Conservation (phyloP, 2,797 vertebrate genomes). For the Percopsis omiscomaycus region DNA sequence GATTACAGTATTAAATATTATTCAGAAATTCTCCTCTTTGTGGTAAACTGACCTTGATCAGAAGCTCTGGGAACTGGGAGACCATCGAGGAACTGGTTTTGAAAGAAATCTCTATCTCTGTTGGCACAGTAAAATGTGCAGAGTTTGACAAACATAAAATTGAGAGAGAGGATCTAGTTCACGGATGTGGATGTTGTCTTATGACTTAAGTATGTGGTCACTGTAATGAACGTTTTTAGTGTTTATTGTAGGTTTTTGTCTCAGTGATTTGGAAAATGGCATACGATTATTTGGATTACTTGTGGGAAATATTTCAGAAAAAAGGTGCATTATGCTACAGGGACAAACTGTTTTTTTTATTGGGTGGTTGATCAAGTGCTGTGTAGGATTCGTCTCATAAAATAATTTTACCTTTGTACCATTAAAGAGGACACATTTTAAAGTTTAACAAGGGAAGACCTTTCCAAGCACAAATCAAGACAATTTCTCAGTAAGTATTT, state of each 20-base stretch:
- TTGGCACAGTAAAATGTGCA: background rate
- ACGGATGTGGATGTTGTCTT: slow-evolving; percentile 43
- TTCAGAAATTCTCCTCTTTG: slow-evolving; percentile 11
- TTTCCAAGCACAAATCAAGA: slow-evolving; percentile 46
- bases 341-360: slow-evolving; percentile 7
- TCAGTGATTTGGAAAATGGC: too few species aligned
- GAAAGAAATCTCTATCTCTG: slow-evolving; percentile 17
- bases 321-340: background rate
- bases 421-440: slow-evolving; percentile 26
- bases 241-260: too few species aligned
- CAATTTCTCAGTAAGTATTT: slow-evolving; percentile 59
- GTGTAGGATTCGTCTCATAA: slow-evolving; percentile 42
- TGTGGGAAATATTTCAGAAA: background rate
- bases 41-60: slow-evolving; percentile 12
- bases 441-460: slow-evolving; percentile 37
- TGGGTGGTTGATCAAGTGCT: slow-evolving; percentile 34
- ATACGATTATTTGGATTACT: background rate
- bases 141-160: slow-evolving; percentile 14
- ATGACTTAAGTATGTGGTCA: slow-evolving; percentile 53
- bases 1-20: slow-evolving; percentile 4
- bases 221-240: background rate
- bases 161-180: slow-evolving; percentile 40
- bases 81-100: slow-evolving; percentile 8
- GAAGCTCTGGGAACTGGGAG: background rate
- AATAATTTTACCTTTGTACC: slow-evolving; percentile 31